phyloP scores from a whole-genome alignment of 92 coral and sea anemone genomes.

The Palythoa grandiflora region DNA sequence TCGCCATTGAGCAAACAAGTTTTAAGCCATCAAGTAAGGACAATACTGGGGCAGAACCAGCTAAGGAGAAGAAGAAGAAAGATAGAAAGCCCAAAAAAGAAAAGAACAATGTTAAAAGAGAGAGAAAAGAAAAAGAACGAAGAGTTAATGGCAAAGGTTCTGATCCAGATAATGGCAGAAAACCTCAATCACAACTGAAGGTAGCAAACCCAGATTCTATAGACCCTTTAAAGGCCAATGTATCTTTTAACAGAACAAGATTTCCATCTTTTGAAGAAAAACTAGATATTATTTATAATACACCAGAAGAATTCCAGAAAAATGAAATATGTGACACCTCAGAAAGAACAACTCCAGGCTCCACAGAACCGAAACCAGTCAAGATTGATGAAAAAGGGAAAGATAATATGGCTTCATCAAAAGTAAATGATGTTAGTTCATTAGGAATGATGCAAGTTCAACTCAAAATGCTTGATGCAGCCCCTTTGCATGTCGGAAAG shows the following conservation, averaged over 20 bases:
- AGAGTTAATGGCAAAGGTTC: not conserved
- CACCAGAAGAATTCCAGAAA: constrained; percentile 9
- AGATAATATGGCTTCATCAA: not conserved
- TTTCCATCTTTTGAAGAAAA: constrained; percentile 38
- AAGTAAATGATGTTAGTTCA: not conserved
- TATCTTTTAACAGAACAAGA: not conserved
- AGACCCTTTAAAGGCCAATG: not conserved
- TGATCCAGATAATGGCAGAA: not conserved
- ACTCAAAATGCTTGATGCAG: not conserved
- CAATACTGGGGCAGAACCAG: not conserved
- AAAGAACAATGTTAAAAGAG: not conserved
- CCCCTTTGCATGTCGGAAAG: not conserved
- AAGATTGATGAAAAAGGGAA: not conserved
- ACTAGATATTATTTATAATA: constrained; percentile 42
- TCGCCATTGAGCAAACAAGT: not conserved
- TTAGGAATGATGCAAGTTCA: too few species aligned
- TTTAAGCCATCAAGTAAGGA: not conserved
- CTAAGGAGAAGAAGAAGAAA: constrained; percentile 6
- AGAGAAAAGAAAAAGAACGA: not conserved
- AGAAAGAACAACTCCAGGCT: not conserved
- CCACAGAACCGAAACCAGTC: not conserved
- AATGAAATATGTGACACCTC: not conserved
- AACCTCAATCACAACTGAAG: constrained; percentile 2
- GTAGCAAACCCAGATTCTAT: not conserved
- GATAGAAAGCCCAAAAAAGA: constrained; percentile 36